Percentiles rank a stretch among this genome's conserved stretches.
These are phyloP conservation scores for Dinothrombium tinctorium DNA, from an alignment of 1,140 invertebrate species.

Conservation along the genomic window DNA sequence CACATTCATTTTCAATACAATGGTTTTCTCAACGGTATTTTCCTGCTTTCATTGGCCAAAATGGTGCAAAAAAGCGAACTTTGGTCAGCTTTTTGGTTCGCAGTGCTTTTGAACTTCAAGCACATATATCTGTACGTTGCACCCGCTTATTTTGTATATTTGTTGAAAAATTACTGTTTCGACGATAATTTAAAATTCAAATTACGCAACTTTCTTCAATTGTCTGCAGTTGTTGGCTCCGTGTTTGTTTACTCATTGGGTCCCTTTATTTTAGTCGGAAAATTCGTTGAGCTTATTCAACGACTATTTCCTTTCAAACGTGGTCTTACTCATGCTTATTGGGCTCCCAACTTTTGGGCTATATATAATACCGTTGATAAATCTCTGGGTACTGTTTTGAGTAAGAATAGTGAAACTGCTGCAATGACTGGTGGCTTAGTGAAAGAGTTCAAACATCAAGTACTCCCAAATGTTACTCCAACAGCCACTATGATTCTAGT, in stretches of 20 bases:
- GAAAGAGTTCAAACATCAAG: conserved; percentile 52
- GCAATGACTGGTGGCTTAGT: conserved; percentile 56
- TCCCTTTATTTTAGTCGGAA: conserved; percentile 63
- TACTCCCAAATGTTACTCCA: conserved; percentile 61
- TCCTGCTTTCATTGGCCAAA: conserved; percentile 57
- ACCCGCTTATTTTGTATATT: conserved; percentile 70
- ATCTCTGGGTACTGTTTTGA: conserved; percentile 21
- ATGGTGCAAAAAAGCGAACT: conserved; percentile 38
- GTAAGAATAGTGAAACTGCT: background rate
- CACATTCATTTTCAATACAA: conserved; percentile 99
- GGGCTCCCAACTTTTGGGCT: conserved; percentile 99
- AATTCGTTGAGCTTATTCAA: conserved; percentile 40
- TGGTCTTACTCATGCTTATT: conserved; percentile 89
- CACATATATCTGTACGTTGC: conserved; percentile 93
- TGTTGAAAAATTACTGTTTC: conserved; percentile 63
- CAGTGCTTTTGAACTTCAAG: conserved; percentile 76
- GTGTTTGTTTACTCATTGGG: conserved; percentile 61
- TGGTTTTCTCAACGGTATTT: conserved; percentile 76
- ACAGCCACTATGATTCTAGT: conserved; percentile 48
- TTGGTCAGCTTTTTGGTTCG: conserved; percentile 58
- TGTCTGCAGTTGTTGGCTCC: conserved; percentile 38
- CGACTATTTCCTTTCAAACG: conserved; percentile 91
- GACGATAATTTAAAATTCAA: conserved; percentile 6
- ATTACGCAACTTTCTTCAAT: conserved; percentile 19
- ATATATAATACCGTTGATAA: conserved; percentile 78